Percentiles rank a stretch among this genome's conserved stretches.
These are phyloP conservation scores for Pangasianodon gigas DNA, from an alignment of 2,113 vertebrate species.

Conservation along the genomic window DNA sequence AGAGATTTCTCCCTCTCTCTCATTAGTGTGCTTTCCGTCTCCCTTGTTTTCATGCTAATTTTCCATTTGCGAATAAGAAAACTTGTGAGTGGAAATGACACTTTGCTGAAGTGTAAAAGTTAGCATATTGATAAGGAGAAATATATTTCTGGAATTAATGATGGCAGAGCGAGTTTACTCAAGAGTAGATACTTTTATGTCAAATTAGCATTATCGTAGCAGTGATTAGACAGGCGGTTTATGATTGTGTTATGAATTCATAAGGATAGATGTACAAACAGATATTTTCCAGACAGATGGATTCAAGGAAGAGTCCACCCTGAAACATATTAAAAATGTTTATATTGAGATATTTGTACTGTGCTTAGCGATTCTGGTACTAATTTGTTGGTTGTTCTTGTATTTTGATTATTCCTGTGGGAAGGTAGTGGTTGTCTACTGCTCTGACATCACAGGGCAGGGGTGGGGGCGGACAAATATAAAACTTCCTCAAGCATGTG, in stretches of 20 bases:
- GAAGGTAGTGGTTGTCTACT: neutral
- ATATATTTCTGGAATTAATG: neutral
- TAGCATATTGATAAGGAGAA: neutral
- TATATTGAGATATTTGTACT: neutral
- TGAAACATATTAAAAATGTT: neutral
- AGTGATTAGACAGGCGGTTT: neutral
- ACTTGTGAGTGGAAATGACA: neutral
- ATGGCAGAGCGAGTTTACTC: neutral
- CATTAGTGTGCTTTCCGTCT: neutral
- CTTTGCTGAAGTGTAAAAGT: slow-evolving; percentile 1
- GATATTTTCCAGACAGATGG: neutral
- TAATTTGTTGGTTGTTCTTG: neutral
- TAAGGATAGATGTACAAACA: neutral
- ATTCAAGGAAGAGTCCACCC: neutral
- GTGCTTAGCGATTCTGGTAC: no score
- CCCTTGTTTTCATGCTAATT: neutral
- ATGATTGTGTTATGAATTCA: neutral
- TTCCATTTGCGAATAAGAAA: neutral
- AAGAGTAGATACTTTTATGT: neutral
- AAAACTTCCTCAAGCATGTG: neutral
- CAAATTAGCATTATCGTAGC: neutral
- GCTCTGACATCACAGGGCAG: neutral
- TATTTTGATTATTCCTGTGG: neutral
- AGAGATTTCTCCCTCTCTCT: slow-evolving; percentile 1
- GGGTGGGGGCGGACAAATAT: no score